These are phyloP conservation scores for Boloria euphrosyne DNA, from an alignment of 2,888 invertebrate species.

Conservation along the genomic window DNA sequence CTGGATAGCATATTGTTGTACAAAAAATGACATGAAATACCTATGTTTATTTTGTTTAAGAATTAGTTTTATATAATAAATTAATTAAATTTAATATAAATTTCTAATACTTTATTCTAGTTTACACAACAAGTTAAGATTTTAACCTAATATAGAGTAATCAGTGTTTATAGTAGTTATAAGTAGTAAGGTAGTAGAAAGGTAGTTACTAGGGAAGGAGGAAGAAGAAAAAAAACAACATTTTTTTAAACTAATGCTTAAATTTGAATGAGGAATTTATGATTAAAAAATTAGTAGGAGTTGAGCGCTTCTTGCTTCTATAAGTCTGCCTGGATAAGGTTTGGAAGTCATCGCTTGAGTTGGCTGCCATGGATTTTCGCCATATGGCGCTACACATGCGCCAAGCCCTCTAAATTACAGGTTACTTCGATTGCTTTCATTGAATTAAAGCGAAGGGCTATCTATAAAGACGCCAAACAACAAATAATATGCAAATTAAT, in stretches of 20 bases:
- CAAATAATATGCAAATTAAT: conserved; percentile 39
- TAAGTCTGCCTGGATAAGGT: conserved; percentile 49
- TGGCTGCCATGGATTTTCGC: conserved; percentile 57
- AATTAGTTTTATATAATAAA: neutral
- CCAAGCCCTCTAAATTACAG: conserved; percentile 69
- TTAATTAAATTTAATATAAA: too few species aligned
- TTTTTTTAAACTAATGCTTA: too few species aligned
- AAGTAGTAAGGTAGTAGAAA: too few species aligned
- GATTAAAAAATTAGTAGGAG: too few species aligned
- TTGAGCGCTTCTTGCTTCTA: conserved; percentile 31
- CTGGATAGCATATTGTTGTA: conserved; percentile 18
- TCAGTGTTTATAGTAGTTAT: too few species aligned
- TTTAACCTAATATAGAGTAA: too few species aligned
- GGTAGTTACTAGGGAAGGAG: too few species aligned
- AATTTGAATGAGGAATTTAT: too few species aligned
- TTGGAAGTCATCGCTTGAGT: conserved; percentile 54
- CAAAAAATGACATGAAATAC: conserved; percentile 44
- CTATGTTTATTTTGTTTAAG: neutral
- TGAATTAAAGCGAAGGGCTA: conserved; percentile 63
- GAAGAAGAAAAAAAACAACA: too few species aligned
- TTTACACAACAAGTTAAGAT: too few species aligned
- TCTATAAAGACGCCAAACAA: conserved; percentile 40
- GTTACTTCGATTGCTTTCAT: conserved; percentile 72
- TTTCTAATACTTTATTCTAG: too few species aligned
- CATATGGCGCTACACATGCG: conserved; percentile 73